A percentile compares a stretch with the other conserved stretches of the same genome.
These are phyloP conservation scores for Psephotus haematonotus DNA, from an alignment of 2,113 vertebrate genomes.

Conservation along the genomic window DNA sequence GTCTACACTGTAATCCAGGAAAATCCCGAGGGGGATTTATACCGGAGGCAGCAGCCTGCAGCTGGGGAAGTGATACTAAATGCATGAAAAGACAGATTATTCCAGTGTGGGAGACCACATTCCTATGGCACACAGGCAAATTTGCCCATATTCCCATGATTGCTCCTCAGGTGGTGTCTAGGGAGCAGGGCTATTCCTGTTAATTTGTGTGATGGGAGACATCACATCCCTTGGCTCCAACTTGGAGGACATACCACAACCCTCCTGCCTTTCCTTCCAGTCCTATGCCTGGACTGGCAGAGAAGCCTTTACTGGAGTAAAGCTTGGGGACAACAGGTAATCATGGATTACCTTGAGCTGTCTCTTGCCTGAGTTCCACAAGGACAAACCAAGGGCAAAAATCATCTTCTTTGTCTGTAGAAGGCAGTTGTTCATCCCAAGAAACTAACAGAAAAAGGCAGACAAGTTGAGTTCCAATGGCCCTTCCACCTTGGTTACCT, in stretches of 20 bases:
- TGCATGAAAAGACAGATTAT: neutral
- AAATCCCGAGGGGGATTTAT: neutral
- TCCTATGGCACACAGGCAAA: neutral
- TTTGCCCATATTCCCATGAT: neutral
- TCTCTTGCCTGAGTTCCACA: neutral
- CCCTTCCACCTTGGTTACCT: neutral
- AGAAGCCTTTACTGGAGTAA: neutral
- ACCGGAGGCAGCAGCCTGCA: neutral
- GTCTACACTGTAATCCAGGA: neutral
- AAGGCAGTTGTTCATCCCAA: neutral
- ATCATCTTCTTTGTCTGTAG: neutral
- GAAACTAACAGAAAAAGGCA: neutral
- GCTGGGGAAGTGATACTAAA: neutral
- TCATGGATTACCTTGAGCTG: neutral
- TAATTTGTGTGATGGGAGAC: neutral
- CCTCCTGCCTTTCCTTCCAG: neutral
- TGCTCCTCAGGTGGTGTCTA: neutral
- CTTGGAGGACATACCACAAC: neutral
- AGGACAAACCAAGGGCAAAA: neutral
- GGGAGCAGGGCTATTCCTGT: neutral
- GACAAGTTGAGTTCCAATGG: neutral
- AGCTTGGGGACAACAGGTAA: neutral
- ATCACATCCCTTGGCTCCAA: neutral
- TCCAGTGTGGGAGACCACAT: fast-evolving
- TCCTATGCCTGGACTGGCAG: neutral